phyloP scores from a whole-genome alignment of 2,797 vertebrate species.

The Toxotes lorentzi region DNA sequence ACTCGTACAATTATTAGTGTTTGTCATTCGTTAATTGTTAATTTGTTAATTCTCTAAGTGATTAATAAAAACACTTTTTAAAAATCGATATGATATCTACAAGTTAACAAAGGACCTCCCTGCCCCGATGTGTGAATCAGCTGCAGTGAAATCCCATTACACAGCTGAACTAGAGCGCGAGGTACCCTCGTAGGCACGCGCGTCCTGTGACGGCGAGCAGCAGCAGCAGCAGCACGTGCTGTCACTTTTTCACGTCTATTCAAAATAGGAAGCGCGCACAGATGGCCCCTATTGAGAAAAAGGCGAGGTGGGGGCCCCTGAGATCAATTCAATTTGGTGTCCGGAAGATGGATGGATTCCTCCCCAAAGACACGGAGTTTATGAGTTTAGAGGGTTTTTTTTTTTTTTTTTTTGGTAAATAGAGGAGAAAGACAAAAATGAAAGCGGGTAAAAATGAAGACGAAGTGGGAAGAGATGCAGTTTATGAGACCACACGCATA shows the following conservation, averaged over 20 bases:
- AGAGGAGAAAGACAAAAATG: slow-evolving; percentile 73
- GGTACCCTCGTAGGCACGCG: slow-evolving; percentile 55
- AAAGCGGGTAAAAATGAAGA: slow-evolving; percentile 81
- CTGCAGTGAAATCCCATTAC: slow-evolving; percentile 67
- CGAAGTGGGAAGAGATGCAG: slow-evolving; percentile 73
- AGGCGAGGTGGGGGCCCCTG: slow-evolving; percentile 55
- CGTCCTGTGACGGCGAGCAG: slow-evolving; percentile 38
- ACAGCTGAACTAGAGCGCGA: slow-evolving; percentile 53
- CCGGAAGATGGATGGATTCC: slow-evolving; percentile 82
- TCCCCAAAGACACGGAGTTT: slow-evolving; percentile 81
- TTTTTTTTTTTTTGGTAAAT: slow-evolving; percentile 79
- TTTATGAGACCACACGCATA: slow-evolving; percentile 75
- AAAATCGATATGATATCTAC: slow-evolving; percentile 11
- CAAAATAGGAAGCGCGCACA: slow-evolving; percentile 72
- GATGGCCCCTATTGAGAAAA: slow-evolving; percentile 81
- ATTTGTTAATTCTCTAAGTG: background rate
- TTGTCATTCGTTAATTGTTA: background rate
- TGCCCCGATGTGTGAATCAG: slow-evolving; percentile 58
- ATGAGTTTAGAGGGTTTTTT: slow-evolving; percentile 79
- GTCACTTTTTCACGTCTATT: slow-evolving; percentile 70
- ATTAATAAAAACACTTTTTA: slow-evolving; percentile 1
- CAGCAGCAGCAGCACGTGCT: slow-evolving; percentile 59
- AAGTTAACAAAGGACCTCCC: slow-evolving; percentile 34
- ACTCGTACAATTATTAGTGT: background rate
- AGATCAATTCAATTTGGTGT: slow-evolving; percentile 84